Evolutionary conservation across 35 echinoderm and acorn worm genomes (phyloP).

Genomic region (Stichopus chloronotus): DNA sequence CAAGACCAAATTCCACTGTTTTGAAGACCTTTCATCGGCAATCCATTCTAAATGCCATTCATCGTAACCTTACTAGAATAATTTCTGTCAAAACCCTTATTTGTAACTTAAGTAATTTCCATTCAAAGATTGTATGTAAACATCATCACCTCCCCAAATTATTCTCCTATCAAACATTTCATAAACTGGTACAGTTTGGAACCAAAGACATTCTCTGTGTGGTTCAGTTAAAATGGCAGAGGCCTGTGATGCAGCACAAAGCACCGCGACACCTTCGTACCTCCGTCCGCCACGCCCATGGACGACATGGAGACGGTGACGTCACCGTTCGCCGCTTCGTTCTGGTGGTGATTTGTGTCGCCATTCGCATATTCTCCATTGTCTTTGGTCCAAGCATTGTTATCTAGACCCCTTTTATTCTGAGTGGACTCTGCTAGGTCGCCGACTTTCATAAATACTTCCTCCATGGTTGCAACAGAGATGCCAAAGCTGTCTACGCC

Average conservation of each 20-base stretch:
- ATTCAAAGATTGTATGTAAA: too few relatives aligned
- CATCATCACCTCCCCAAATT: too few relatives aligned
- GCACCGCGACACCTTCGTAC: background rate
- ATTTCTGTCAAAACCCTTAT: too few relatives aligned
- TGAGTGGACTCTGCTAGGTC: constrained; percentile 71
- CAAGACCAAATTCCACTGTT: background rate
- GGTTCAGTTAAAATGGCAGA: background rate
- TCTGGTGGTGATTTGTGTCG: background rate
- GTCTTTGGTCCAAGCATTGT: background rate
- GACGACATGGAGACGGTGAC: constrained; percentile 26
- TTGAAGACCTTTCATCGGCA: background rate
- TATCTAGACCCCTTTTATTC: constrained; percentile 19
- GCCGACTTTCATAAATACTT: constrained; percentile 98
- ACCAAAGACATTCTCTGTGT: background rate
- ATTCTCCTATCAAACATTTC: too few relatives aligned
- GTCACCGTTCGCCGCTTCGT: background rate
- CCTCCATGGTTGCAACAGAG: constrained; percentile 96
- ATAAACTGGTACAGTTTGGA: too few relatives aligned
- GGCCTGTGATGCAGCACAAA: background rate
- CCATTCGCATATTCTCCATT: background rate
- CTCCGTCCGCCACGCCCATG: constrained; percentile 41
- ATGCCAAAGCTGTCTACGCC: constrained; percentile 96
- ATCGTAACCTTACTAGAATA: too few relatives aligned
- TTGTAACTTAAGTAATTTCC: too few relatives aligned
- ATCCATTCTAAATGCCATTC: too few relatives aligned